phyloP scores from a whole-genome alignment of 2,113 vertebrate genomes.

The Sander vitreus region DNA sequence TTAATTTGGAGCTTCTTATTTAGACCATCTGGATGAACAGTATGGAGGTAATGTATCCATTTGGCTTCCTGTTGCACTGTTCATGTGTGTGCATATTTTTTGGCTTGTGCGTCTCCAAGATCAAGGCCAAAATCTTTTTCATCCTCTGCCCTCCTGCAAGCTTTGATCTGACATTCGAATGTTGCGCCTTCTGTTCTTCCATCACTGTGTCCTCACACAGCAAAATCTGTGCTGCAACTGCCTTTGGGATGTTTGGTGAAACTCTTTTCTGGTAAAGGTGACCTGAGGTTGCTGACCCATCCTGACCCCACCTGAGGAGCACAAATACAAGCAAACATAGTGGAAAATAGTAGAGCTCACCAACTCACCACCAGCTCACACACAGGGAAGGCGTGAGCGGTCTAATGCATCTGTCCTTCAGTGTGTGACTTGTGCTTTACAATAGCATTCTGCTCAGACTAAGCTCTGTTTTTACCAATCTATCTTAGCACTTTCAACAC shows the following conservation, averaged over 20 bases:
- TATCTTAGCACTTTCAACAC: conserved; percentile 51
- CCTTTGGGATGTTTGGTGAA: conserved; percentile 42
- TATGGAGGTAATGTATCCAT: conserved; percentile 39
- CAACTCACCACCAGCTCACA: conserved; percentile 17
- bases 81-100: conserved; percentile 50
- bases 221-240: conserved; percentile 31
- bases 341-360: conserved; percentile 1
- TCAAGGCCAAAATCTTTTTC: conserved; percentile 76
- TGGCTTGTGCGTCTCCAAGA: conserved; percentile 63
- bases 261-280: conserved; percentile 23
- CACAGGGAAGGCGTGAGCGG: conserved; percentile 19
- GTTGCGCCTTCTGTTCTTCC: conserved; percentile 69
- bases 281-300: conserved; percentile 19
- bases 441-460: conserved; percentile 39
- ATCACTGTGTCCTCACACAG: conserved; percentile 38
- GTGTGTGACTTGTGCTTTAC: conserved; percentile 46
- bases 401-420: conserved; percentile 48
- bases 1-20: conserved; percentile 29
- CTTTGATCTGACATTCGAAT: conserved; percentile 77
- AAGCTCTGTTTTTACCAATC: conserved; percentile 58
- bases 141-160: conserved; percentile 65
- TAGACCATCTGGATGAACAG: conserved; percentile 58
- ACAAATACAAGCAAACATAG: conserved; percentile 34
- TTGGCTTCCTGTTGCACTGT: conserved; percentile 43
- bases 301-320: conserved; percentile 15